Conservation (phyloP, 2,797 vertebrate genomes). For the Siniperca undulata region DNA sequence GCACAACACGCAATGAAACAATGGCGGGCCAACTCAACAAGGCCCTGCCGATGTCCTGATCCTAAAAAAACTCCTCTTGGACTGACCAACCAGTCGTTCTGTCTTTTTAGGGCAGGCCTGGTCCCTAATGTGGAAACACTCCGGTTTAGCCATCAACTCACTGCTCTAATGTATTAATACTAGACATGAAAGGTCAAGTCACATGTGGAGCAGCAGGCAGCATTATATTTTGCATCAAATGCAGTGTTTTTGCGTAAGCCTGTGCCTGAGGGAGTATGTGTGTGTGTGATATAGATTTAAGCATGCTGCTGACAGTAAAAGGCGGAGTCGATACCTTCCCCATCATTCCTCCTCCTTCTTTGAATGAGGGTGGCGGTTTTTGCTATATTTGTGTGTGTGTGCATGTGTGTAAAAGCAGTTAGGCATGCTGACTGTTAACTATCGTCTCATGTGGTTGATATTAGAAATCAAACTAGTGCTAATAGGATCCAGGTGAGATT, state of each 20-base stretch:
- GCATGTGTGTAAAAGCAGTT: slow-evolving; percentile 47
- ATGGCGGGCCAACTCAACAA: not conserved
- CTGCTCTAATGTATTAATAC: slow-evolving; percentile 1
- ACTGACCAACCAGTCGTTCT: not conserved
- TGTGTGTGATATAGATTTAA: slow-evolving; percentile 51
- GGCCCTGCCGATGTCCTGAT: not conserved
- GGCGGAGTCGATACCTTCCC: slow-evolving; percentile 38
- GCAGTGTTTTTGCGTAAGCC: slow-evolving; percentile 19
- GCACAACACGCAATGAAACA: not conserved
- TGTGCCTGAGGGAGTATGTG: slow-evolving; percentile 35
- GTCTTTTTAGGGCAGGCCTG: not conserved
- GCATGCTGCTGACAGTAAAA: slow-evolving; percentile 54
- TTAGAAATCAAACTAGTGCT: slow-evolving; percentile 83
- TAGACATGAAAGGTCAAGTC: slow-evolving; percentile 22
- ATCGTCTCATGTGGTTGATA: slow-evolving; percentile 80
- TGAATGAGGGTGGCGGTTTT: slow-evolving; percentile 71
- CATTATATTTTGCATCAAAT: slow-evolving; percentile 22
- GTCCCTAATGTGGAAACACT: slow-evolving; percentile 16
- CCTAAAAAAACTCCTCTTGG: slow-evolving; percentile 6
- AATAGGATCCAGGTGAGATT: slow-evolving; percentile 82
- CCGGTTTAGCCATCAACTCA: not conserved
- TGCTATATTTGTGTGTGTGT: slow-evolving; percentile 35
- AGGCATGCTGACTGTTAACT: slow-evolving; percentile 47
- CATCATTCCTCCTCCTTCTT: slow-evolving; percentile 52
- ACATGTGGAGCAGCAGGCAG: slow-evolving; percentile 20